phyloP scores from a whole-genome alignment of 2,113 vertebrate genomes.

The Plestiodon gilberti region DNA sequence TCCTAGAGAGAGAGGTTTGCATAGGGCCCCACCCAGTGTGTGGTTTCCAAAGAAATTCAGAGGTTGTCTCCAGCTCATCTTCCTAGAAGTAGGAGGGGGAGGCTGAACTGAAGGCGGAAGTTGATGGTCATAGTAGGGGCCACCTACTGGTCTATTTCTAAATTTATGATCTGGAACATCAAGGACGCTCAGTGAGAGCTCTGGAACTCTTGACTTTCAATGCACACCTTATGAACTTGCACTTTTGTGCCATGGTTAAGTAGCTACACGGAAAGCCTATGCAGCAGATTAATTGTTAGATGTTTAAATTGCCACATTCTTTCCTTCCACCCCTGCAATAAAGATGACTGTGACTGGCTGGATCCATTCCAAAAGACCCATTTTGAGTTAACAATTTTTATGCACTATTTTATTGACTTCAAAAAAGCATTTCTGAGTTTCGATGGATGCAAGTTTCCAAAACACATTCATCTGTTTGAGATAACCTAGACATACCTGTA shows the following conservation, averaged over 20 bases:
- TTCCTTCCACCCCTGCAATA: conserved; percentile 2
- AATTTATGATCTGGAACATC: background rate
- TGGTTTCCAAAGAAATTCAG: background rate
- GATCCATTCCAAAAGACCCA: conserved; percentile 35
- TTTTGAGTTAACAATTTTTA: conserved; percentile 52
- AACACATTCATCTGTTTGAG: conserved; percentile 20
- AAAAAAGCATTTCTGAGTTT: conserved; percentile 51
- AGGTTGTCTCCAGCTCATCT: too few species aligned
- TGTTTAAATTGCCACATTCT: conserved; percentile 9
- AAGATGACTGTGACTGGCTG: conserved; percentile 45
- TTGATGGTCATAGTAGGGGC: background rate
- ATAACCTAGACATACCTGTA: conserved; percentile 20
- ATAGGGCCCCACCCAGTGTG: background rate
- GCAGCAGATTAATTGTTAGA: background rate
- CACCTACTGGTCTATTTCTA: background rate
- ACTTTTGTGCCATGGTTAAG: background rate
- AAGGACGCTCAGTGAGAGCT: background rate
- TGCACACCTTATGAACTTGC: background rate
- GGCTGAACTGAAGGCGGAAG: background rate
- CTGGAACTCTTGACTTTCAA: background rate
- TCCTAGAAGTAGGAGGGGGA: too few species aligned
- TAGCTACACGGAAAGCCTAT: background rate
- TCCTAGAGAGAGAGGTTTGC: background rate
- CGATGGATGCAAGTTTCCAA: conserved; percentile 41
- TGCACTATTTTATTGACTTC: conserved; percentile 57